Evolutionary conservation across 2,797 vertebrate genomes (phyloP).

Genomic region (Chiroxiphia lanceolata): DNA sequence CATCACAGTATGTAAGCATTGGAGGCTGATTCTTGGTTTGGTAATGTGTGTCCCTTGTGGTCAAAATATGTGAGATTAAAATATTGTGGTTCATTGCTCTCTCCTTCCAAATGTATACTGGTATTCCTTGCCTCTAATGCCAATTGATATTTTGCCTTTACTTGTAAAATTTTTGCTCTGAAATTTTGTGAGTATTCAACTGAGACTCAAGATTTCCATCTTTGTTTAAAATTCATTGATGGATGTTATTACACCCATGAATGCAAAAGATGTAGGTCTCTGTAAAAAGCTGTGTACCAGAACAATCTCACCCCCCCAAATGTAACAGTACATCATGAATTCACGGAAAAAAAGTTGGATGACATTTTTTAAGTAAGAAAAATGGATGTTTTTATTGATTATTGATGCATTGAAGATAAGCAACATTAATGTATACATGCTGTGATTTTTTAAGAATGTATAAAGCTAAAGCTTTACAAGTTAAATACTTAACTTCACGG

Average conservation of each 20-base stretch:
- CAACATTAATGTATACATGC: background rate
- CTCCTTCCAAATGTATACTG: background rate
- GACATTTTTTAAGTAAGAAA: background rate
- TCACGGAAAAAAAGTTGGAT: background rate
- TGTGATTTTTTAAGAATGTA: background rate
- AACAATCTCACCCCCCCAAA: background rate
- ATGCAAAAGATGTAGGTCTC: background rate
- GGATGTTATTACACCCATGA: background rate
- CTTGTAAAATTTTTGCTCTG: background rate
- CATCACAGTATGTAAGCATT: background rate
- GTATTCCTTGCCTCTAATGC: background rate
- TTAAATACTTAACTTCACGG: background rate
- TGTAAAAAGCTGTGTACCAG: background rate
- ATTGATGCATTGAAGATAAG: background rate
- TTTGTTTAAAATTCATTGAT: background rate
- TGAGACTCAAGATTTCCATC: background rate
- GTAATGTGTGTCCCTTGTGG: background rate
- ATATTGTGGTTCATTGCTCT: background rate
- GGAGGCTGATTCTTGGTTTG: background rate
- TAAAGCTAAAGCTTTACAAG: background rate
- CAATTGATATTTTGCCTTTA: background rate
- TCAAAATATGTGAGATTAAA: background rate
- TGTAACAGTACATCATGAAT: background rate
- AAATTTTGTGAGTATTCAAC: background rate
- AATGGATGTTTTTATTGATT: background rate